Conservation (phyloP, 2,888 invertebrate species). For the Diplolepis rosae region DNA sequence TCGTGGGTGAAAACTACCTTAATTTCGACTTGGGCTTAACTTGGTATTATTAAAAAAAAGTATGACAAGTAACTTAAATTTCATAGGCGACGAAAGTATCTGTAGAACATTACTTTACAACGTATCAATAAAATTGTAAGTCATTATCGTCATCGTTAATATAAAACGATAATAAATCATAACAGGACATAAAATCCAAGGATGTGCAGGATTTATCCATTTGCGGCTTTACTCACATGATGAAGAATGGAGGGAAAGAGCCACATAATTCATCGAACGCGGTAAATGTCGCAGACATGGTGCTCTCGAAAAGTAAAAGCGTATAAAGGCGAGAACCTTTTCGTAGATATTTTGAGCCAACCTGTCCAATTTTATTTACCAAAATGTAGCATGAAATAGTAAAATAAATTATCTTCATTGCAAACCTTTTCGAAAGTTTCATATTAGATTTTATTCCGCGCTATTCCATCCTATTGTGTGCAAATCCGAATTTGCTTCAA, state of each 20-base stretch:
- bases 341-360: not conserved
- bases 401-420: no score
- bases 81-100: no score
- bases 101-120: no score
- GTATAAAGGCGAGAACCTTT: not conserved
- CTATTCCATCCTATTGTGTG: no score
- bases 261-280: conserved; percentile 14
- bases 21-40: no score
- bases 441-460: no score
- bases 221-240: conserved; percentile 34
- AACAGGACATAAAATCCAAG: conserved; percentile 45
- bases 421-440: no score
- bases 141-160: not conserved
- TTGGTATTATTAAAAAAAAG: no score
- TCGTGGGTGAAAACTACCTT: no score
- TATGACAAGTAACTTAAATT: no score
- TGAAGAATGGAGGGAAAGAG: conserved; percentile 21
- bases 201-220: conserved; percentile 49
- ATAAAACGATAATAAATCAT: conserved; percentile 41
- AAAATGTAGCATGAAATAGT: no score
- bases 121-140: not conserved
- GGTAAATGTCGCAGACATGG: conserved; percentile 26
- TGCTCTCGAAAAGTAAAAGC: conserved; percentile 12
- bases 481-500: no score
- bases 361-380: not conserved